These are phyloP conservation scores for Zalophus californianus DNA, from an alignment of 2,797 vertebrate genomes.

Conservation along the genomic window DNA sequence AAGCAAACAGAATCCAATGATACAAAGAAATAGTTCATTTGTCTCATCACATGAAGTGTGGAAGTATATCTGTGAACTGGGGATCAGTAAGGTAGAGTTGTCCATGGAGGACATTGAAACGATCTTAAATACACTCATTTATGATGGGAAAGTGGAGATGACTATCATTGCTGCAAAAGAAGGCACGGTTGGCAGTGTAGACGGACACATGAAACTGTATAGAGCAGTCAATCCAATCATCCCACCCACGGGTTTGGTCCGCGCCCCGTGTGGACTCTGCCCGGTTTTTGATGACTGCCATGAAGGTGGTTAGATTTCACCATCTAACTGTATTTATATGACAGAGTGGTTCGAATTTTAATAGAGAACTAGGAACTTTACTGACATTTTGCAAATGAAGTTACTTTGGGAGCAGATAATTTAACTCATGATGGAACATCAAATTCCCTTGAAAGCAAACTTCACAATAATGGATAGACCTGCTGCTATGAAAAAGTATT, in stretches of 20 bases:
- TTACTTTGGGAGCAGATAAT: slow-evolving; percentile 60
- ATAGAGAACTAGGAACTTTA: slow-evolving; percentile 67
- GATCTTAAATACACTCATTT: slow-evolving; percentile 98
- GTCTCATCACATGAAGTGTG: slow-evolving; percentile 98
- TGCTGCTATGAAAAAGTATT: slow-evolving; percentile 56
- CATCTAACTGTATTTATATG: slow-evolving; percentile 97
- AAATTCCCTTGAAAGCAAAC: slow-evolving; percentile 53
- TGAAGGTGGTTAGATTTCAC: slow-evolving; percentile 97
- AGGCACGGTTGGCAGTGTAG: slow-evolving; percentile 96
- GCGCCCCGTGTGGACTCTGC: slow-evolving; percentile 96
- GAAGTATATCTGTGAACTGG: slow-evolving; percentile 98
- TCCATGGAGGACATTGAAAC: slow-evolving; percentile 99
- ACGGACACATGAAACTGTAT: slow-evolving; percentile 97
- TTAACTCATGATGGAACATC: slow-evolving; percentile 56
- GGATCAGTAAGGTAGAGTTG: slow-evolving; percentile 99
- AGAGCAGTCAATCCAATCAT: slow-evolving; percentile 94
- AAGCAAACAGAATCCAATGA: slow-evolving; percentile 97
- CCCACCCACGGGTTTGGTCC: slow-evolving; percentile 94
- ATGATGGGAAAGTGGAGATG: slow-evolving; percentile 98
- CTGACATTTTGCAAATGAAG: slow-evolving; percentile 57
- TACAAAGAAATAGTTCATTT: slow-evolving; percentile 97
- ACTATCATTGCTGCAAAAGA: slow-evolving; percentile 98
- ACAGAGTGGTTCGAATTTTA: slow-evolving; percentile 97
- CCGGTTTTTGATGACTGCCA: slow-evolving; percentile 98
- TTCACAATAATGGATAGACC: slow-evolving; percentile 50